Conservation (phyloP, 1,140 invertebrate genomes). For the Doryteuthis pealeii region DNA sequence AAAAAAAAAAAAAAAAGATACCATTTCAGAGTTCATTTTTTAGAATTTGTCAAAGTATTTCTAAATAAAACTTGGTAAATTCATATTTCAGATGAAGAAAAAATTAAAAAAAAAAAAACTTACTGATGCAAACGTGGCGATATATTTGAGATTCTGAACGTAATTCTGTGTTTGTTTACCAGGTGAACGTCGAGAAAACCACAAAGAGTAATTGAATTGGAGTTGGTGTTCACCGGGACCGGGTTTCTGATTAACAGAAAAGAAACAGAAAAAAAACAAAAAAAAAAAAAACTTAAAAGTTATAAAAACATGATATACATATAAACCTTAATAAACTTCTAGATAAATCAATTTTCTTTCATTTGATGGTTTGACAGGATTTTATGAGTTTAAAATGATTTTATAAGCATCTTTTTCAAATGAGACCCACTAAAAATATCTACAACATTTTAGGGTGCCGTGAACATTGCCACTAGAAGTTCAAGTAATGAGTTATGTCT, state of each 20-base stretch:
- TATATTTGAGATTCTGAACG: conserved; percentile 76
- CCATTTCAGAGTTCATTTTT: no score
- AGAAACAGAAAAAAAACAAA: neutral
- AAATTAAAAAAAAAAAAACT: conserved; percentile 25
- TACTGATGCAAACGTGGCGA: conserved; percentile 69
- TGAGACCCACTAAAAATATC: neutral
- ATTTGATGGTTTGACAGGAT: no score
- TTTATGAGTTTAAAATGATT: no score
- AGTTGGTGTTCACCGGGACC: conserved; percentile 78
- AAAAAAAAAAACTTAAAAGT: no score
- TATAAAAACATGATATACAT: neutral
- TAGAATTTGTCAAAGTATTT: no score
- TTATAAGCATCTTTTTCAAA: no score
- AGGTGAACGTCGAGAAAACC: conserved; percentile 78
- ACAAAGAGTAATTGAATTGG: conserved; percentile 86
- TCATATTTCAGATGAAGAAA: no score
- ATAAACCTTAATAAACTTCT: neutral
- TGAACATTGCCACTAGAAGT: neutral
- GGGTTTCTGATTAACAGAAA: conserved; percentile 41
- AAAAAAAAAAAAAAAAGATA: no score
- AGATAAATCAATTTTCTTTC: no score
- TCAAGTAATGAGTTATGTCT: neutral
- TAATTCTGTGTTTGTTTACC: conserved; percentile 70
- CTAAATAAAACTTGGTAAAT: no score
- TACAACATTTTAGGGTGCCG: no score